phyloP scores from a whole-genome alignment of 2,113 vertebrate genomes.

The Tonatia bakeri region DNA sequence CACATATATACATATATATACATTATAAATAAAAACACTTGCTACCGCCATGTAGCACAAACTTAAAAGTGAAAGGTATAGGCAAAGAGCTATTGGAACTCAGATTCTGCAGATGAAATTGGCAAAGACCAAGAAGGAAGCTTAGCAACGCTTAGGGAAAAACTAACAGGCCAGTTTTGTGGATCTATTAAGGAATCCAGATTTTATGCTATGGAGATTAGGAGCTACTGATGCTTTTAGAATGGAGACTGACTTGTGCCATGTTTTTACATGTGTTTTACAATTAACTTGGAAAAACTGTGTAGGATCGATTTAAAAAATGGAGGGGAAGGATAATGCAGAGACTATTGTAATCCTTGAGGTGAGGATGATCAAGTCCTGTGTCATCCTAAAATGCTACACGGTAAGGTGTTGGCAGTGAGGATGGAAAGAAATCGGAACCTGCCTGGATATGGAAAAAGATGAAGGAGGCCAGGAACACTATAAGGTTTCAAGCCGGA shows the following conservation, averaged over 20 bases:
- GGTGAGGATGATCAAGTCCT: not conserved
- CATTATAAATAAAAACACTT: not conserved
- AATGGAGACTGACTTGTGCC: not conserved
- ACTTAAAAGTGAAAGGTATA: not conserved
- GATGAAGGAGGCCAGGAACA: constrained; percentile 16
- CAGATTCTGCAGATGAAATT: not conserved
- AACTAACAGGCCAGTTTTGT: not conserved
- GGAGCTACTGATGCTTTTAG: not conserved
- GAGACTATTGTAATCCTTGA: not conserved
- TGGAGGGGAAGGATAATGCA: not conserved
- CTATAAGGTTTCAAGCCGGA: not conserved
- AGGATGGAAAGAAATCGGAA: constrained; percentile 41
- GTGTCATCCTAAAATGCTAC: not conserved
- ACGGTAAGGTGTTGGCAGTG: not conserved
- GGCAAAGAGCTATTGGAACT: not conserved
- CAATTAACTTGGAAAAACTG: not conserved
- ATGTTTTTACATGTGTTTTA: not conserved
- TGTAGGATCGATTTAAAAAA: not conserved
- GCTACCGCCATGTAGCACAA: not conserved
- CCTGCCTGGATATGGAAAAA: not conserved
- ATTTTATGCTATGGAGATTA: not conserved
- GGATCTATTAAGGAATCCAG: not conserved
- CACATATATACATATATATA: not conserved
- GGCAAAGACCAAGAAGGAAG: constrained; percentile 1
- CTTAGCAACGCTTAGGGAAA: not conserved